phyloP scores from a whole-genome alignment of 2,797 vertebrate species.

The Chaenodraco wilsoni region DNA sequence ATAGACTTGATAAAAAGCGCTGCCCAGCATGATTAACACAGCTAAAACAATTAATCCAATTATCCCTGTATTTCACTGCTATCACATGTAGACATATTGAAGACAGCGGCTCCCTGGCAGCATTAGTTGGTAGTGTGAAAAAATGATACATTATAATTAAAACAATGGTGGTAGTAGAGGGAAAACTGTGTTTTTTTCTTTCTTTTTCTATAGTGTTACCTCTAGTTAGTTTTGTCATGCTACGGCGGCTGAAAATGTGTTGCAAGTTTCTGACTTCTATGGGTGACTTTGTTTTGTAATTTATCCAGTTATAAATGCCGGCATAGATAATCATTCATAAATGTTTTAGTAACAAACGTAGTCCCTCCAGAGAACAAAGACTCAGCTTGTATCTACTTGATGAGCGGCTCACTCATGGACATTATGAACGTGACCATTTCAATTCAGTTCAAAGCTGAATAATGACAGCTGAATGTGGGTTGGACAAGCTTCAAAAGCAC shows the following conservation, averaged over 20 bases:
- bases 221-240: conserved; percentile 26
- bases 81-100: conserved; percentile 7
- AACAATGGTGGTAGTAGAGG: not conserved
- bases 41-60: conserved; percentile 8
- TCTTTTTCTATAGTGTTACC: not conserved
- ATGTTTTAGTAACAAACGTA: conserved; percentile 34
- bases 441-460: conserved; percentile 51
- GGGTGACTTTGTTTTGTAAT: conserved; percentile 31
- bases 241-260: conserved; percentile 13
- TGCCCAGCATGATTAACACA: conserved; percentile 19
- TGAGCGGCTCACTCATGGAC: conserved; percentile 33
- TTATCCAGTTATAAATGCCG: conserved; percentile 30
- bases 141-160: not conserved
- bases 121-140: not conserved
- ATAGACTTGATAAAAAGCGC: conserved; percentile 24
- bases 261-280: conserved; percentile 22
- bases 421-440: conserved; percentile 38
- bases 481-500: conserved; percentile 48
- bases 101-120: not conserved
- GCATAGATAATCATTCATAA: conserved; percentile 36
- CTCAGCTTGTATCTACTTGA: conserved; percentile 41
- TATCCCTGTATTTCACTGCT: conserved; percentile 8
- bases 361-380: conserved; percentile 47
- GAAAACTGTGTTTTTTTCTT: no score
- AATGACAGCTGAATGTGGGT: conserved; percentile 58